Evolutionary conservation across 2,888 invertebrate species (phyloP).

Genomic region (Leucophora obtusa): DNA sequence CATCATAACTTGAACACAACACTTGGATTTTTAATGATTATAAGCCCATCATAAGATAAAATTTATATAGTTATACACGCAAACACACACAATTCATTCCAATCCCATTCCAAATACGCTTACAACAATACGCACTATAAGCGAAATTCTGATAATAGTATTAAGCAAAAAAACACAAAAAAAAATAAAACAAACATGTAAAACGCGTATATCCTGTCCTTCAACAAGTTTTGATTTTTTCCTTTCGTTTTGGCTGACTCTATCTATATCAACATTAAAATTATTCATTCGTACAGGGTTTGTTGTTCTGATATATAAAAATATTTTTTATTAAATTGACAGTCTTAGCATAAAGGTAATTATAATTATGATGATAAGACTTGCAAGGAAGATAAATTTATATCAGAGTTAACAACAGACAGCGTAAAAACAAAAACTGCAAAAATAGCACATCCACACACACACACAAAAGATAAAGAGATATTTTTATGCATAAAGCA

Average conservation of each 20-base stretch:
- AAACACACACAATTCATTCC: background rate
- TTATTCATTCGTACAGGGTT: constrained; percentile 4
- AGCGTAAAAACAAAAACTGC: background rate
- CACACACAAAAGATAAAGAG: background rate
- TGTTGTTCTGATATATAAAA: constrained; percentile 14
- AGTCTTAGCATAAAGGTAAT: constrained; percentile 36
- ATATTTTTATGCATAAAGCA: background rate
- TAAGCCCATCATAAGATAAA: constrained; percentile 55
- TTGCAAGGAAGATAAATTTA: constrained; percentile 3
- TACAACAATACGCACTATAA: constrained; percentile 20
- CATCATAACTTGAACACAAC: constrained; percentile 63
- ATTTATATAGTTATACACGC: constrained; percentile 38
- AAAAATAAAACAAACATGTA: constrained; percentile 49
- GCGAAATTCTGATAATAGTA: constrained; percentile 18
- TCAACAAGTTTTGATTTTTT: constrained; percentile 49
- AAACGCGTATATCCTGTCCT: constrained; percentile 62
- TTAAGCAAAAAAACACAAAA: constrained; percentile 39
- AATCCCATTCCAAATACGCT: constrained; percentile 12
- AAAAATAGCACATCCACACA: background rate
- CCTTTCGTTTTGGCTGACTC: background rate
- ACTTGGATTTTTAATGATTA: constrained; percentile 61
- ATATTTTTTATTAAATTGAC: constrained; percentile 45
- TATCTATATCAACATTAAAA: background rate
- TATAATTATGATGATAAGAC: constrained; percentile 39
- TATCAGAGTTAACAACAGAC: background rate